Base-by-base conservation (phyloP, 2,797 vertebrate species). In the Helostoma temminkii region DNA sequence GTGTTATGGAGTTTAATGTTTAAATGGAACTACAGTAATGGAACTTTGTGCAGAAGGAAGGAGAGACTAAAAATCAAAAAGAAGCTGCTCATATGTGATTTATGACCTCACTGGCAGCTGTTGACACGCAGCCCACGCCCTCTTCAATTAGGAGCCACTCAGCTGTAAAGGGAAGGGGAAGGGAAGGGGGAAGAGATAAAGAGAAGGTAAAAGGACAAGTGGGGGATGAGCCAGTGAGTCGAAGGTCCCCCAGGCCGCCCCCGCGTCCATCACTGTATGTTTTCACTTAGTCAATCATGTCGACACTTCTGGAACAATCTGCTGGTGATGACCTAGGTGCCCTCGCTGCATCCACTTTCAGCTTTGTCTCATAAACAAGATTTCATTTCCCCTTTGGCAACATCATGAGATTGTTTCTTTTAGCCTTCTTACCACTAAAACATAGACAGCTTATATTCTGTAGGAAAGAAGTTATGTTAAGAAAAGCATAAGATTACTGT, bases 271-370 rank as follows among this genome's bases (percentile, higher is more conserved):
- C 22, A 53, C 89, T 88, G 85, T 91, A 91, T 92, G 91, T 86
- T 91, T 90, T 81, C 89, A 92, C 88, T 93, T 90, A 92, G 87
- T 85, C 90, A 87, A 89, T 89, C 89, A 80, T 92, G 88, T 93
- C 80, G 57, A 88, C 85, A 81, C 76, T 83, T 64, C 76, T 79
- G 79, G 66, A 80, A 84, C 88, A 90, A 87, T 83, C 86, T 83
- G 84, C 83, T 49, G 65, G 22, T 32, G 76, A 70, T 62, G 83
- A 88, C 79, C 84, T 41, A 18, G 76, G 74, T 45, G 34, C 41
- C 5, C 48, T 61, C 59, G 46, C 73, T 71, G 76, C 59, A 69
- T 72, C n/a, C 78, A 60, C 80, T 78, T 42, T 76, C 62, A 66
- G 64, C 79, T 60, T 52, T 15, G 72, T 61, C 81, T 77, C 82